These are phyloP conservation scores for Rotaria sp. DNA, from an alignment of 2,888 invertebrate species.

Conservation along the genomic window DNA sequence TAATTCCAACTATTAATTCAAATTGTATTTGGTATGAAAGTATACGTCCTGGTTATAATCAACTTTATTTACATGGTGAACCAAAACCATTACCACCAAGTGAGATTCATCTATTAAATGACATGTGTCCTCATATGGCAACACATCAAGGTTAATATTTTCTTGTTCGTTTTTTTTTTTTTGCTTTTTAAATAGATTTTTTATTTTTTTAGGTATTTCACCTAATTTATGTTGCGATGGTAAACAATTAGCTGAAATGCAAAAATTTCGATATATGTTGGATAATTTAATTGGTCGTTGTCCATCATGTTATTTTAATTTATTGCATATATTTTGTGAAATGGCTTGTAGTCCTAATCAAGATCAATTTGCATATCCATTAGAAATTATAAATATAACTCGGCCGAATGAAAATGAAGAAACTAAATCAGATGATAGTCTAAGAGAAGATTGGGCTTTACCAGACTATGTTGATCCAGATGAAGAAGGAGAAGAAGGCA, in stretches of 20 bases:
- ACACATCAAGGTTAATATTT: background rate
- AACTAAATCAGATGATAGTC: background rate
- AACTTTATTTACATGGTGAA: background rate
- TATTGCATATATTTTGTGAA: constrained; percentile 37
- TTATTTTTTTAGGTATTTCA: background rate
- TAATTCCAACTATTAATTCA: background rate
- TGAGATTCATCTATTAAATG: background rate
- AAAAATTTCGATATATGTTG: background rate
- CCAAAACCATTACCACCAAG: background rate
- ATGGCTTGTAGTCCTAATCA: constrained; percentile 38
- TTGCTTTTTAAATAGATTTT: background rate
- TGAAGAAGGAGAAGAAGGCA: background rate
- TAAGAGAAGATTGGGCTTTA: background rate
- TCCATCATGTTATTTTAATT: constrained; percentile 40
- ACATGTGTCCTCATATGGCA: constrained; percentile 3
- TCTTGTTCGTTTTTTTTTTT: background rate
- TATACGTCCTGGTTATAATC: constrained; percentile 1
- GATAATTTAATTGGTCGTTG: constrained; percentile 31
- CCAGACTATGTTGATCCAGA: background rate
- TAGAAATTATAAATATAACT: background rate
- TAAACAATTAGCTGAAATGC: background rate
- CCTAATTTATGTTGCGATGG: background rate
- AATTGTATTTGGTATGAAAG: constrained; percentile 29
- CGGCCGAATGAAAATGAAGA: background rate
- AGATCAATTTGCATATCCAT: constrained; percentile 32